Percentiles rank a stretch among this genome's conserved stretches.
These are phyloP conservation scores for Myripristis jacobus DNA, from an alignment of 2,797 vertebrate species.

Conservation along the genomic window DNA sequence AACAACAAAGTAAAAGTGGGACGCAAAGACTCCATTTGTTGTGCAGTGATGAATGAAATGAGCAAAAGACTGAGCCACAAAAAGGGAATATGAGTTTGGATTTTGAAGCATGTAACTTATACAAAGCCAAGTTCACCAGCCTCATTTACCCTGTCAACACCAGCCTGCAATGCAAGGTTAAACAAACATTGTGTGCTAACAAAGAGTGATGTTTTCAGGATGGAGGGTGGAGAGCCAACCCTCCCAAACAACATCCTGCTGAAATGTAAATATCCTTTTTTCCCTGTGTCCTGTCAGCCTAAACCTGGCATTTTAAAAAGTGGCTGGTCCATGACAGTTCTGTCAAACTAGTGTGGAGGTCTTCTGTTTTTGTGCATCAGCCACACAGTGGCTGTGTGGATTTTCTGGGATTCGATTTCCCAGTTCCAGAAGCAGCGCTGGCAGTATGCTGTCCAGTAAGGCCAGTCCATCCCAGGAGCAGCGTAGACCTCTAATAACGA, in stretches of 20 bases:
- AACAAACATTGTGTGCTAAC: not conserved
- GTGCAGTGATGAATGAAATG: not conserved
- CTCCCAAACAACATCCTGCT: not conserved
- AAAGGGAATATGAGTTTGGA: not conserved
- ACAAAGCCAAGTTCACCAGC: not conserved
- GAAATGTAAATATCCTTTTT: not conserved
- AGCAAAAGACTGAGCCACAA: not conserved
- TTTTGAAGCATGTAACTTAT: not conserved
- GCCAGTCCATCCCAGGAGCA: slow-evolving; percentile 91
- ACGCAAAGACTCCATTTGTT: not conserved
- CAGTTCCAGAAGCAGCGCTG: slow-evolving; percentile 85
- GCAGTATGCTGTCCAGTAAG: slow-evolving; percentile 90
- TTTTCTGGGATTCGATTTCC: slow-evolving; percentile 64
- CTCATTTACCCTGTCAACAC: not conserved
- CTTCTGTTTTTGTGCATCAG: slow-evolving; percentile 26
- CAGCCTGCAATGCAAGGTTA: not conserved
- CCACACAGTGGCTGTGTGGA: not conserved
- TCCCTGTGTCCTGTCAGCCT: not conserved
- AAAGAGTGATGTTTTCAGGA: not conserved
- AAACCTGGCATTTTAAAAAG: not conserved
- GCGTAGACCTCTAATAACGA: slow-evolving; percentile 85
- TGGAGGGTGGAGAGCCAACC: not conserved
- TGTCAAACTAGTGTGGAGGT: slow-evolving; percentile 13
- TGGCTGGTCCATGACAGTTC: not conserved
- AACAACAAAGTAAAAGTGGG: not conserved